Evolutionary conservation across 2,797 vertebrate genomes (phyloP).

Genomic region (Cossypha niveicapilla): DNA sequence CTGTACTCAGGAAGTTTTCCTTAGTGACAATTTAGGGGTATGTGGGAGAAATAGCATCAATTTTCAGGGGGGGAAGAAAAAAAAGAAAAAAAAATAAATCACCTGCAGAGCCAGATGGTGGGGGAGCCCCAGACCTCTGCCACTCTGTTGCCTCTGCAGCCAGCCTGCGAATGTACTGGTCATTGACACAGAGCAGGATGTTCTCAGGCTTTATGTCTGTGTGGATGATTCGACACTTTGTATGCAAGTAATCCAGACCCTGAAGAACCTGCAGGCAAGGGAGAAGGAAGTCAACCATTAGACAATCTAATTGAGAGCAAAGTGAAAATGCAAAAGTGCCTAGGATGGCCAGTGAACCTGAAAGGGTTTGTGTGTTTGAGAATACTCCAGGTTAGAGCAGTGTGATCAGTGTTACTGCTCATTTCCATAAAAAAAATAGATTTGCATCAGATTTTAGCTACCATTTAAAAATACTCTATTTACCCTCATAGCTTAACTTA

Average conservation of each 20-base stretch:
- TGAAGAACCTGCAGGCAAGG: constrained; percentile 84
- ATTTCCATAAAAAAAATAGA: not conserved
- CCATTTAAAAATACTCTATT: not conserved
- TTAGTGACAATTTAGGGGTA: not conserved
- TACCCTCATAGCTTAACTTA: not conserved
- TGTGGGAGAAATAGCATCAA: accelerated
- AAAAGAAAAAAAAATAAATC: not conserved
- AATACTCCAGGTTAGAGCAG: not conserved
- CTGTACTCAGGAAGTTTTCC: not conserved
- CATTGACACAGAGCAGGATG: constrained; percentile 91
- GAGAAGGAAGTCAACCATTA: not conserved
- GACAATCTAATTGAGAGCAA: not conserved
- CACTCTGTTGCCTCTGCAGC: constrained; percentile 95
- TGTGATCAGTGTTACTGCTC: not conserved
- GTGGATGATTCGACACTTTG: constrained; percentile 96
- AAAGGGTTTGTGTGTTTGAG: not conserved
- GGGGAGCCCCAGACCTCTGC: constrained; percentile 89
- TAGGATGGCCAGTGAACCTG: not conserved
- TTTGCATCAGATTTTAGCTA: not conserved
- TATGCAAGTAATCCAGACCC: constrained; percentile 94
- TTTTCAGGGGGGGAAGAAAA: accelerated
- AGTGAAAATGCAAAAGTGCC: not conserved
- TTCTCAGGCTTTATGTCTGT: constrained; percentile 98
- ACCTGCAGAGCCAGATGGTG: constrained; percentile 97
- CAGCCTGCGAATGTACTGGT: constrained; percentile 91